These are phyloP conservation scores for Redunca redunca DNA, from an alignment of 2,113 vertebrate genomes.

Conservation along the genomic window DNA sequence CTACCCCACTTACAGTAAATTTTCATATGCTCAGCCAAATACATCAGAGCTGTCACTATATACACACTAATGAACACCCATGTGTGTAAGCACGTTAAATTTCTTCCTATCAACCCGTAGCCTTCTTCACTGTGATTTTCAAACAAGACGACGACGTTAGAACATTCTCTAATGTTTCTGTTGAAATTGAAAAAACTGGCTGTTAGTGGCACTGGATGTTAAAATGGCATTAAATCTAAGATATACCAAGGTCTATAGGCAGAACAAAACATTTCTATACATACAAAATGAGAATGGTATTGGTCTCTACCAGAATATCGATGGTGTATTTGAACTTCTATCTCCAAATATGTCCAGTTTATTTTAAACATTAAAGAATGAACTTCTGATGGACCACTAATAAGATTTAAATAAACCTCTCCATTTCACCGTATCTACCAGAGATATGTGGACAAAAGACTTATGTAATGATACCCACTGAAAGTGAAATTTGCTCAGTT, in stretches of 20 bases:
- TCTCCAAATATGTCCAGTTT: not conserved
- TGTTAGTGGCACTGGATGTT: not conserved
- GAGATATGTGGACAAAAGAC: not conserved
- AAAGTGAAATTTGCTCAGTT: not conserved
- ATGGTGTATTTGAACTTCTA: not conserved
- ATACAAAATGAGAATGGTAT: not conserved
- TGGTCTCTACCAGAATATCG: not conserved
- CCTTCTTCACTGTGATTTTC: not conserved
- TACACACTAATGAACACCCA: not conserved
- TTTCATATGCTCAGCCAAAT: not conserved
- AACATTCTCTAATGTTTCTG: not conserved
- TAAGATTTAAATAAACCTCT: not conserved
- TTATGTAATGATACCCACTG: not conserved
- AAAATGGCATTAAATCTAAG: not conserved
- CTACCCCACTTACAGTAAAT: not conserved
- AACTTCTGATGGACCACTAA: not conserved
- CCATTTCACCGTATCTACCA: not conserved
- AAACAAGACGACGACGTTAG: not conserved
- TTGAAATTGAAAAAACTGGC: not conserved
- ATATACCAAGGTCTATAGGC: not conserved
- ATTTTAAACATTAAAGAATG: not conserved
- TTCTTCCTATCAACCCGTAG: not conserved
- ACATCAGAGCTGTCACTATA: not conserved
- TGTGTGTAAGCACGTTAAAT: not conserved
- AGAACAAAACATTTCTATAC: not conserved